Percentiles rank a stretch among this genome's conserved stretches.
Conservation (phyloP, 2,888 invertebrate species). For the Caenorhabditis becei region DNA sequence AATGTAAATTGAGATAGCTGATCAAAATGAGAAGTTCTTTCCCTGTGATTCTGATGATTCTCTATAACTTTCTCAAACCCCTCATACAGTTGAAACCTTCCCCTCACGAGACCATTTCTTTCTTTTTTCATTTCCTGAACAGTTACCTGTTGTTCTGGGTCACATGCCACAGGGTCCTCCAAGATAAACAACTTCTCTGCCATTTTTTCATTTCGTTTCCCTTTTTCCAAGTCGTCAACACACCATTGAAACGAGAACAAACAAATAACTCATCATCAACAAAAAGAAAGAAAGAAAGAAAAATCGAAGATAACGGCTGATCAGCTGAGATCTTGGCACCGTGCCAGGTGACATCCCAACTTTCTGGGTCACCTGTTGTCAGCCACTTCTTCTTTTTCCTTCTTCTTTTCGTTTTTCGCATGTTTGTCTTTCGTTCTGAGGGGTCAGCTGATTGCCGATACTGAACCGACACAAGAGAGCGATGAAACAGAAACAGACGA, state of each 20-base stretch:
- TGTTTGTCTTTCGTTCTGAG: conserved; percentile 19
- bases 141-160: background rate
- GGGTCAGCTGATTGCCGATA: conserved; percentile 46
- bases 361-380: conserved; percentile 49
- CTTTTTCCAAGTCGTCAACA: background rate
- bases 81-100: too few relatives aligned
- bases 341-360: conserved; percentile 39
- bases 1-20: too few relatives aligned
- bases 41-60: too few relatives aligned
- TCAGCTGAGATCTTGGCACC: conserved; percentile 54
- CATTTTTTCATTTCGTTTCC: background rate
- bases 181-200: background rate
- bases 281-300: too few relatives aligned
- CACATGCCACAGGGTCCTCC: background rate
- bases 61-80: too few relatives aligned
- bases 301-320: background rate
- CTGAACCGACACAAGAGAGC: background rate
- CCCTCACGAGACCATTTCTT: too few relatives aligned
- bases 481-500: conserved; percentile 1
- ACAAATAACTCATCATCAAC: conserved; percentile 4
- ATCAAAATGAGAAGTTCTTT: too few relatives aligned
- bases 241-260: conserved; percentile 7
- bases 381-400: conserved; percentile 3
- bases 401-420: background rate
- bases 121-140: too few relatives aligned